Conservation (phyloP, 2,113 vertebrate genomes). For the Anas platyrhynchos region DNA sequence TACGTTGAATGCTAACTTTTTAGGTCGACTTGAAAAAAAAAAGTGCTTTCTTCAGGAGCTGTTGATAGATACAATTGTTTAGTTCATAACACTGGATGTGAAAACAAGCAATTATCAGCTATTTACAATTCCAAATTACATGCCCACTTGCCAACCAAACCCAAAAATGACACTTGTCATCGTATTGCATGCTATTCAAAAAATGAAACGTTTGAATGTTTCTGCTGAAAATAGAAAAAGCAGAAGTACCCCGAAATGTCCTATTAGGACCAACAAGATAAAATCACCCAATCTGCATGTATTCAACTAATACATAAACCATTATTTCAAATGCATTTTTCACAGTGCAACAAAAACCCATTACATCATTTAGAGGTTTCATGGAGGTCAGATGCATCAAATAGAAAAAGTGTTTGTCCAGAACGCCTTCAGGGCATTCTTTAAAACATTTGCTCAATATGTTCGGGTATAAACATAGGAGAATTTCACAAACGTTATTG, state of each 20-base stretch:
- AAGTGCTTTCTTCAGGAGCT: neutral
- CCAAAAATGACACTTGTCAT: neutral
- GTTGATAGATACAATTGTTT: neutral
- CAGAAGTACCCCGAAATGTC: neutral
- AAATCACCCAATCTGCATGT: neutral
- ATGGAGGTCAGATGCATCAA: slow-evolving; percentile 34
- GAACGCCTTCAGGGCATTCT: neutral
- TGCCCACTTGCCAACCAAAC: neutral
- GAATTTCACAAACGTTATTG: neutral
- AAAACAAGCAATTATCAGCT: neutral
- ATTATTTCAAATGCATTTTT: neutral
- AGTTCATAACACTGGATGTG: neutral
- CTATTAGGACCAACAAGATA: neutral
- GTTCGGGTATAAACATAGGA: neutral
- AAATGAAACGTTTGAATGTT: neutral
- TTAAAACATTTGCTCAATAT: neutral
- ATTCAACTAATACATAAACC: neutral
- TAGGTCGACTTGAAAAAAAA: neutral
- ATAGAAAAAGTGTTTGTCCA: neutral
- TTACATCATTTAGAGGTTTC: neutral
- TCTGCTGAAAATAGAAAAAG: neutral
- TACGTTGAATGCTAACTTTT: neutral
- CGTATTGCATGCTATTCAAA: neutral
- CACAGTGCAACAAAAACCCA: slow-evolving; percentile 21
- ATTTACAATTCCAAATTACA: neutral